These are phyloP conservation scores for Acronicta alni DNA, from an alignment of 2,888 invertebrate species.

Conservation along the genomic window DNA sequence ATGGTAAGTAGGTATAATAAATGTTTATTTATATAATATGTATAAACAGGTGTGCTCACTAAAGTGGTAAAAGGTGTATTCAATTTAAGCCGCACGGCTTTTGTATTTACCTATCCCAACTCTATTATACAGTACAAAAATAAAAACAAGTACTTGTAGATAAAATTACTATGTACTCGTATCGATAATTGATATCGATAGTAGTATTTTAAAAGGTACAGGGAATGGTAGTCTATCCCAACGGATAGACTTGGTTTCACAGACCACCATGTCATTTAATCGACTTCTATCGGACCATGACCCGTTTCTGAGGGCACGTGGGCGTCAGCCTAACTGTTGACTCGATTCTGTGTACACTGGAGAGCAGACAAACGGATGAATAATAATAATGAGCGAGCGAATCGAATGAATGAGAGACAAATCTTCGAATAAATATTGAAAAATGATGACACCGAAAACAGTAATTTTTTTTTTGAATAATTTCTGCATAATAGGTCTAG, in stretches of 20 bases:
- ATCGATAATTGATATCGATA: slow-evolving; percentile 3
- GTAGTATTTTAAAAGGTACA: background rate
- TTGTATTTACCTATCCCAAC: too few species aligned
- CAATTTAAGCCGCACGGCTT: too few species aligned
- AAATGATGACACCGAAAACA: background rate
- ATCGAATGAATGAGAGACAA: too few species aligned
- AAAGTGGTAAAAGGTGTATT: background rate
- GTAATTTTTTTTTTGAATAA: too few species aligned
- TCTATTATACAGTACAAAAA: too few species aligned
- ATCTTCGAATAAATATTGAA: background rate
- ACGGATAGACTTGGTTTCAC: background rate
- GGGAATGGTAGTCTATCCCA: background rate
- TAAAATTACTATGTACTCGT: slow-evolving; percentile 9
- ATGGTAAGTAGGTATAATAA: too few species aligned
- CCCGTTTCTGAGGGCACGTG: slow-evolving; percentile 23
- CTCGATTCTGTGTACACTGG: background rate
- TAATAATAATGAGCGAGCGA: too few species aligned
- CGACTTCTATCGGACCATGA: slow-evolving; percentile 26
- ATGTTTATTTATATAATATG: background rate
- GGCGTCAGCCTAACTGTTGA: slow-evolving; percentile 13
- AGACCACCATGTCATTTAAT: slow-evolving; percentile 9
- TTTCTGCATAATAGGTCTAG: too few species aligned
- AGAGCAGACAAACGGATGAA: background rate
- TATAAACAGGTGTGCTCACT: background rate
- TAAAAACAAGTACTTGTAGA: background rate